phyloP scores from a whole-genome alignment of 1,140 invertebrate species.

The Chironomus tepperi region DNA sequence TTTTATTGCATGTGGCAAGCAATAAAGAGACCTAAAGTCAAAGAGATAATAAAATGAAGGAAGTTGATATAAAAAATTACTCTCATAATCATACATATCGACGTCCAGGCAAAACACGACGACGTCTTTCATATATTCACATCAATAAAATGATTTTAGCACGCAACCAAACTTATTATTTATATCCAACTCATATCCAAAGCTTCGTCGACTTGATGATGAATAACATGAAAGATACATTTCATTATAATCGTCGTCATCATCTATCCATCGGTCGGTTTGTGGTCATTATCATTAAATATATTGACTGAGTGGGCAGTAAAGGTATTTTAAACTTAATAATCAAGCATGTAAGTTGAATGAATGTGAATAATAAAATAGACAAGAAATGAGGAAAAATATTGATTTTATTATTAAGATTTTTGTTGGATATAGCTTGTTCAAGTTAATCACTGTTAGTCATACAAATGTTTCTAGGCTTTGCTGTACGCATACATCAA shows the following conservation, averaged over 20 bases:
- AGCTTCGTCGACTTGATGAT: background rate
- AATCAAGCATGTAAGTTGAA: background rate
- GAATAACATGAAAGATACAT: slow-evolving; percentile 13
- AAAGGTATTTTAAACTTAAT: background rate
- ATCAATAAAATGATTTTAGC: background rate
- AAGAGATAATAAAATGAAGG: background rate
- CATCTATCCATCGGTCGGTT: too few species aligned
- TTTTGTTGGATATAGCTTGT: background rate
- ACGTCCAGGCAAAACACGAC: too few species aligned
- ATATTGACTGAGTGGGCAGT: background rate
- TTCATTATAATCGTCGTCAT: background rate
- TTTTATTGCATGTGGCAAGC: slow-evolving; percentile 6
- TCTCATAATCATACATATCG: background rate
- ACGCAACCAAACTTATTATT: background rate
- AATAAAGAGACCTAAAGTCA: background rate
- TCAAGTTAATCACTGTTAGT: too few species aligned
- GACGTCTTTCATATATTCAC: background rate
- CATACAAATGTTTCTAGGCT: too few species aligned
- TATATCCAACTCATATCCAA: too few species aligned
- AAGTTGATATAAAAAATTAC: background rate
- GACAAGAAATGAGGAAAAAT: too few species aligned
- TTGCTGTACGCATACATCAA: too few species aligned
- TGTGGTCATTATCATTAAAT: too few species aligned
- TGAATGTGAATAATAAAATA: background rate
- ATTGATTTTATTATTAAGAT: background rate